A percentile compares a stretch with the other conserved stretches of the same genome.
Evolutionary conservation across 2,797 vertebrate species (phyloP).

Genomic region (Platalea minor): DNA sequence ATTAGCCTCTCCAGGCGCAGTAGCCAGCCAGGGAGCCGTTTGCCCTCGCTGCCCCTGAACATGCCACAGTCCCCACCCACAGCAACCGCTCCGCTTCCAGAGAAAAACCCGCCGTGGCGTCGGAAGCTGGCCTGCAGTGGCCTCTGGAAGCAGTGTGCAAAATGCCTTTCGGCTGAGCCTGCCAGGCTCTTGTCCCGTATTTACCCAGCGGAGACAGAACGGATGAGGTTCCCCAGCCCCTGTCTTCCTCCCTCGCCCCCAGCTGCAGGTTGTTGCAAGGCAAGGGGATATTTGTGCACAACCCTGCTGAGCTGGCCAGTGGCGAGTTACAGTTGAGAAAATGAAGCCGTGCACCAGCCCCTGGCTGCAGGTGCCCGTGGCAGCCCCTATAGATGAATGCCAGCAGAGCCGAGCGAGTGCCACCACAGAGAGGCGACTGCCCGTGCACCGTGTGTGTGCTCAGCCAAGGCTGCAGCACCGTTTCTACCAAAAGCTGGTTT

Average conservation of each 20-base stretch:
- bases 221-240: neutral
- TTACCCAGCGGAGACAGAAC: neutral
- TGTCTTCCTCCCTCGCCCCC: neutral
- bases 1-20: neutral
- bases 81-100: neutral
- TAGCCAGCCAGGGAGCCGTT: neutral
- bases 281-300: neutral
- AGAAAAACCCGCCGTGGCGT: neutral
- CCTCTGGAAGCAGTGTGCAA: neutral
- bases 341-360: neutral
- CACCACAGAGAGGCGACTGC: neutral
- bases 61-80: neutral
- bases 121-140: neutral
- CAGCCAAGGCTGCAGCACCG: neutral
- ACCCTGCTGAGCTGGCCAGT: neutral
- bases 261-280: neutral
- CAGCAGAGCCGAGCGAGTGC: neutral
- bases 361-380: neutral
- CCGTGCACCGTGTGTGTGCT: fast-evolving
- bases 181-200: neutral
- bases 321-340: neutral
- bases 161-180: neutral
- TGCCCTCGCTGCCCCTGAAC: neutral
- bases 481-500: neutral
- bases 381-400: neutral